A percentile compares a stretch with the other conserved stretches of the same genome.
Evolutionary conservation across 2,888 invertebrate genomes (phyloP).

Genomic region (Portevinia maculata): DNA sequence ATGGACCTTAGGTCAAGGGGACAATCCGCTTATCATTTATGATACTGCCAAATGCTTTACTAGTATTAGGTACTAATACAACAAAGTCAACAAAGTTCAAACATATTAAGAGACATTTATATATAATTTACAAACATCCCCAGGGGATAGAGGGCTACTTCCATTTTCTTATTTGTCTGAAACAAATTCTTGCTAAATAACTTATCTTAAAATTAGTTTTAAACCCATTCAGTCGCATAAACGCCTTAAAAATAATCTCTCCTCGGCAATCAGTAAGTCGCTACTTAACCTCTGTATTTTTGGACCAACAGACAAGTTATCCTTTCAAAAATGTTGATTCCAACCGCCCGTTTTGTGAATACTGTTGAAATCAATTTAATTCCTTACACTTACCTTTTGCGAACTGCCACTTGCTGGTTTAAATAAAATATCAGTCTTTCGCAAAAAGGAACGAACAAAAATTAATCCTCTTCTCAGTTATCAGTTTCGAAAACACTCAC

Average conservation of each 20-base stretch:
- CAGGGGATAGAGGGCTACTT: no score
- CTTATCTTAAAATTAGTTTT: not conserved
- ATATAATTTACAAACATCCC: no score
- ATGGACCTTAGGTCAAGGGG: no score
- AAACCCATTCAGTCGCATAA: conserved; percentile 27
- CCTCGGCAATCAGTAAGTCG: conserved; percentile 22
- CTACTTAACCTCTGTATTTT: not conserved
- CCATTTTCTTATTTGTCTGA: not conserved
- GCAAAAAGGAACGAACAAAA: not conserved
- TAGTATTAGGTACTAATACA: no score
- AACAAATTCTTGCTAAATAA: not conserved
- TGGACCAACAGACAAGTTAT: not conserved
- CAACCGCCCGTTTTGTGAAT: no score
- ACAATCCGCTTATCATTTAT: no score
- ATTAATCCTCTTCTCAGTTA: conserved; percentile 14
- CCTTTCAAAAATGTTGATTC: not conserved
- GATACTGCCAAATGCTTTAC: no score
- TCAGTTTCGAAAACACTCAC: conserved; percentile 42
- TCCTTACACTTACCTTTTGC: conserved; percentile 1
- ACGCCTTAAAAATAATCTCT: conserved; percentile 53
- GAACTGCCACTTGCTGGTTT: not conserved
- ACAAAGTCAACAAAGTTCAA: no score
- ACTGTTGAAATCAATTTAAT: conserved; percentile 24
- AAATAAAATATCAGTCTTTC: conserved; percentile 48
- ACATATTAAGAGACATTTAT: no score